Base-by-base conservation (phyloP, 2,113 vertebrate species). In the Plestiodon gilberti region DNA sequence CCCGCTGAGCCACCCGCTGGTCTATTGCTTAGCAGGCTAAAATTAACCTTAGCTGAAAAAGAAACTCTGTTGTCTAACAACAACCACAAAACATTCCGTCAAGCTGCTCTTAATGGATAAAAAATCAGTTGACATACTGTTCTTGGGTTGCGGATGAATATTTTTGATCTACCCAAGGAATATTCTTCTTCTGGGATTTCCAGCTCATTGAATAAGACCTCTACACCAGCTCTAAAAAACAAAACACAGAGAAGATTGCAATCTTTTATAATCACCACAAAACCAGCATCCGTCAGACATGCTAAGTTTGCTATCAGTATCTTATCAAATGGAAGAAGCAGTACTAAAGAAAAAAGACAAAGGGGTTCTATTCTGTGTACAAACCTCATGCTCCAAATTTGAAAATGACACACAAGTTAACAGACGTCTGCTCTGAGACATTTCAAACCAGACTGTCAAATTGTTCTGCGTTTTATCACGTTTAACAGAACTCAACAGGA, bases 61-160 rank as follows among this genome's bases (percentile, higher is more conserved):
- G 74, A 73, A 74, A 43, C 25, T 43, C 73, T 84, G 43, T 6
- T 18, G 2, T 64, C 38, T 48, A 23, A 17, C n/a, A 18, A 35
- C 33, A 52, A 65, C 55, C 38, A 23, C 59, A 85, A 38, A 59
- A 22, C 59, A n/a, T 18, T 30, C 38, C 30, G 35, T 86, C 4
- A 48, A 74, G 15, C 18, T 30, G 15, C 15, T 18, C 69, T 89
- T 81, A 80, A 67, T 38, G 59, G 81, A 69, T 30, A 3, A 35
- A 86, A 90, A 22, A 35, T 88, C 84, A 85, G 77, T 78, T 87
- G 86, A 95, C 97, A 59, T 96, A 99, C 99, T 83, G 98, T 99
- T 97, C 98, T 97, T 70, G 99, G 99, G 94, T 99, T 99, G 94
- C 98, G 97, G 96, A 99, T 99, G 95, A 99, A 99, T 94, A 99